phyloP scores from a whole-genome alignment of 2,113 vertebrate species.

The Protomyctophum bolini region DNA sequence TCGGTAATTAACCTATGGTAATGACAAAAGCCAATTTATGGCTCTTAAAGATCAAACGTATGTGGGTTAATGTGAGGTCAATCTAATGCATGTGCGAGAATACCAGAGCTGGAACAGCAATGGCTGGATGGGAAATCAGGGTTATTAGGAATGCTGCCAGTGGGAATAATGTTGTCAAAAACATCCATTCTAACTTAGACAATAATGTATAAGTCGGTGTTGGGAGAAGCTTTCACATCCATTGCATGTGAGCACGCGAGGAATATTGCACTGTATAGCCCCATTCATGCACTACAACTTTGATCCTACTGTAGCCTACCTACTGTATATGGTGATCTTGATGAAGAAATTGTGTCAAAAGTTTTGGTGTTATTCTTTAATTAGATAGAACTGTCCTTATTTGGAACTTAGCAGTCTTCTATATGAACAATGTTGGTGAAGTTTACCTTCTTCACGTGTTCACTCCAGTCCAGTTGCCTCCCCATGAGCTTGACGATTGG shows the following conservation, averaged over 20 bases:
- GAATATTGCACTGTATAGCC: background rate
- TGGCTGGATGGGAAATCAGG: constrained; percentile 37
- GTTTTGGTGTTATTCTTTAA: no score
- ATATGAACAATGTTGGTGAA: background rate
- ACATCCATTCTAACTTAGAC: constrained; percentile 52
- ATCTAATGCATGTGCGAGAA: constrained; percentile 75
- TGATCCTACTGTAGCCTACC: no score
- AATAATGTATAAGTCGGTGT: constrained; percentile 44
- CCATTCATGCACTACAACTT: no score
- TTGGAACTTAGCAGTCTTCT: no score
- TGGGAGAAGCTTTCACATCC: constrained; percentile 25
- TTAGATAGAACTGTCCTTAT: no score
- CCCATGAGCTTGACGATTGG: constrained; percentile 85
- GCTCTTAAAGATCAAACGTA: constrained; percentile 80
- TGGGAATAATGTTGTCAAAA: constrained; percentile 55
- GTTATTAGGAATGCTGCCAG: constrained; percentile 45
- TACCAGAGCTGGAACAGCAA: constrained; percentile 64
- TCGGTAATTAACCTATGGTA: constrained; percentile 80
- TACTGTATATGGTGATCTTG: no score
- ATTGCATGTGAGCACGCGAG: constrained; percentile 28
- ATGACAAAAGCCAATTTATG: constrained; percentile 80
- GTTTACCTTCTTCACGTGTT: constrained; percentile 80
- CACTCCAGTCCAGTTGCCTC: constrained; percentile 80
- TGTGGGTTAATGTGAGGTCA: constrained; percentile 79
- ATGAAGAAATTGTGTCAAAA: no score